A percentile compares a stretch with the other conserved stretches of the same genome.
phyloP scores from a whole-genome alignment of 92 coral and sea anemone species.

The Porites evermanni region DNA sequence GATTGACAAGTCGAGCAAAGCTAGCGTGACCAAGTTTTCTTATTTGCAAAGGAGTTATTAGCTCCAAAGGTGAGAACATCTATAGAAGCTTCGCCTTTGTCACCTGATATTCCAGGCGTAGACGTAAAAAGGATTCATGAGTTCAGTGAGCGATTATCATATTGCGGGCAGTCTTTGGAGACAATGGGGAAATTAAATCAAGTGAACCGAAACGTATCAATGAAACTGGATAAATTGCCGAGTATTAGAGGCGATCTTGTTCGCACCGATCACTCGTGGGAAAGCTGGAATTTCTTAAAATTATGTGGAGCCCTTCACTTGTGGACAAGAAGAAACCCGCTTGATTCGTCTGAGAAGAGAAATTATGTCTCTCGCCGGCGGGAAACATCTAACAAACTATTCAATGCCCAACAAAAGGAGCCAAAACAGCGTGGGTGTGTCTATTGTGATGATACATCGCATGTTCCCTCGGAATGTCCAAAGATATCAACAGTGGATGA shows the following conservation, averaged over 20 bases:
- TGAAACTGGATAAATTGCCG: too few species aligned
- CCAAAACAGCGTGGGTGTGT: slow-evolving; percentile 17
- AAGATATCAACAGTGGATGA: slow-evolving; percentile 17
- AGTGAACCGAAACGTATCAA: too few species aligned
- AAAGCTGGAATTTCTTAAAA: slow-evolving; percentile 26
- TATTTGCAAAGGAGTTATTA: too few species aligned
- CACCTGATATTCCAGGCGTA: too few species aligned
- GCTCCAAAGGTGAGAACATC: too few species aligned
- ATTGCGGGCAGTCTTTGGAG: too few species aligned
- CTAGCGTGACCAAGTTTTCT: too few species aligned
- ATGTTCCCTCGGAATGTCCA: slow-evolving; percentile 16
- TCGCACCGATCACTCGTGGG: slow-evolving; percentile 36
- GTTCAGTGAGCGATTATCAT: too few species aligned
- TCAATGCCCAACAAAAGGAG: not conserved
- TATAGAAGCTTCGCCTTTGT: too few species aligned
- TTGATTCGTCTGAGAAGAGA: not conserved
- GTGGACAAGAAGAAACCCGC: slow-evolving; percentile 54
- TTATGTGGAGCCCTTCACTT: slow-evolving; percentile 34
- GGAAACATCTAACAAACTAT: not conserved
- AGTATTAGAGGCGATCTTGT: not conserved
- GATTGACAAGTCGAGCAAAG: too few species aligned
- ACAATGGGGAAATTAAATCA: too few species aligned
- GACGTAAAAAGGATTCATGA: too few species aligned
- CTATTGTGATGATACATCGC: slow-evolving; percentile 4
- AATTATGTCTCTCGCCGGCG: not conserved